Base-by-base conservation (phyloP, 2,888 invertebrate species). In the Leptinotarsa rubiginosa region DNA sequence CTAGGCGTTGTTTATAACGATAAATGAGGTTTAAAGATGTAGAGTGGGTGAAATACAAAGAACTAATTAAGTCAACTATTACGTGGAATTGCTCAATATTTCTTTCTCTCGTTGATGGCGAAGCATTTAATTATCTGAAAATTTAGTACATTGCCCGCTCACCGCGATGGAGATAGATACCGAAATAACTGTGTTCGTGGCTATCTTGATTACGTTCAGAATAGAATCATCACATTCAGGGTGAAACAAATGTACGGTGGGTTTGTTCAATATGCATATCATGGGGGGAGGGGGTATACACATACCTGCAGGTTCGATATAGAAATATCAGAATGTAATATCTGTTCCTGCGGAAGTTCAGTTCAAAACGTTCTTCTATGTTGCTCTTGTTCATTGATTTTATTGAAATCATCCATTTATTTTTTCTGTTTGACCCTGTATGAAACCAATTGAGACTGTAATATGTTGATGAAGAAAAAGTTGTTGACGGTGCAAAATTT, bases 11-110 rank as follows among this genome's bases (percentile, higher is more conserved):
- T 70, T 65, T 65, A 56, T 68, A 59, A 65, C 75, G 75, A 78
- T 78, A 78, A 78, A 78, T 78, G 74, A 75, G 47, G 72, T 71
- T 62, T 54, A 73, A 77, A 75, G 75, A 75, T 75, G 74, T 76
- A 74, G 72, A 59, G 71, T 65, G 70, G 66, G 65, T 75, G 72
- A 77, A 75, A 76, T 78, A 78, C 75, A 78, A 78, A 77, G 77
- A 80, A 76, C 73, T 80, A 80, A 80, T 80, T 80, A 80, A 80
- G 80, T 78, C 78, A 64, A 73, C 76, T 72, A 77, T 80, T 75
- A 78, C 80, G 75, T 78, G 78, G 72, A 77, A 77, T 76, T 78
- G 79, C 75, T 74, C 78, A 78, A 79, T 79, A 79, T 75, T 79
- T 79, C 79, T 79, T 79, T 79, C 74, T 70, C 54, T 73, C 65